Evolutionary conservation across 2,113 vertebrate species (phyloP).

Genomic region (Recurvirostra avosetta): DNA sequence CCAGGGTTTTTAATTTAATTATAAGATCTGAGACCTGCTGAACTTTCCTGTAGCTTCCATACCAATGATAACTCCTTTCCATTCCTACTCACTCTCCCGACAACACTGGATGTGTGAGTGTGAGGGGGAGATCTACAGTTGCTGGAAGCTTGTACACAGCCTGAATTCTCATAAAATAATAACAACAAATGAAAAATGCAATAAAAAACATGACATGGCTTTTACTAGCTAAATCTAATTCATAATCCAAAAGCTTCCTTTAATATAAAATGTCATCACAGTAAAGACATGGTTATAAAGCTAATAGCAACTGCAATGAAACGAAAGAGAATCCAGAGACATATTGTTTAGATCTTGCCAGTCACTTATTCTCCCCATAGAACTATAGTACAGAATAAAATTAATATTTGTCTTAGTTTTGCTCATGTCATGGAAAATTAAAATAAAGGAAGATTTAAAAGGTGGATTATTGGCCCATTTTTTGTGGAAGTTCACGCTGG

Average conservation of each 20-base stretch:
- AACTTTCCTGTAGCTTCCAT: not conserved
- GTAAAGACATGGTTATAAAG: conserved; percentile 5
- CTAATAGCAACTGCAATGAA: not conserved
- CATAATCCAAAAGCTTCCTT: conserved; percentile 48
- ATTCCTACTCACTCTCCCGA: not conserved
- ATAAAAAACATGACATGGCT: conserved; percentile 43
- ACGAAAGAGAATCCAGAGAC: not conserved
- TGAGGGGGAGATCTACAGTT: not conserved
- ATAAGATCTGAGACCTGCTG: not conserved
- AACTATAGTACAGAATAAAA: not conserved
- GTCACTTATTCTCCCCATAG: not conserved
- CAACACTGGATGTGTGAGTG: not conserved
- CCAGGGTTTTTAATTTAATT: not conserved
- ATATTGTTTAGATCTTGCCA: not conserved
- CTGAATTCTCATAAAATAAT: conserved; percentile 59
- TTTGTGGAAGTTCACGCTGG: not conserved
- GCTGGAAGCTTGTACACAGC: conserved; percentile 19
- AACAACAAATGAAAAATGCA: conserved; percentile 63
- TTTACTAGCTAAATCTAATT: conserved; percentile 57
- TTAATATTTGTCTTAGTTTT: not conserved
- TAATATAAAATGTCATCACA: conserved; percentile 45
- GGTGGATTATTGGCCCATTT: not conserved
- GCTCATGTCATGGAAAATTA: not conserved
- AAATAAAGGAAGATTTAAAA: not conserved
- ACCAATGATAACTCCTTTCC: not conserved